Evolutionary conservation across 1,140 invertebrate genomes (phyloP).

Genomic region (Ganaspis sp.): DNA sequence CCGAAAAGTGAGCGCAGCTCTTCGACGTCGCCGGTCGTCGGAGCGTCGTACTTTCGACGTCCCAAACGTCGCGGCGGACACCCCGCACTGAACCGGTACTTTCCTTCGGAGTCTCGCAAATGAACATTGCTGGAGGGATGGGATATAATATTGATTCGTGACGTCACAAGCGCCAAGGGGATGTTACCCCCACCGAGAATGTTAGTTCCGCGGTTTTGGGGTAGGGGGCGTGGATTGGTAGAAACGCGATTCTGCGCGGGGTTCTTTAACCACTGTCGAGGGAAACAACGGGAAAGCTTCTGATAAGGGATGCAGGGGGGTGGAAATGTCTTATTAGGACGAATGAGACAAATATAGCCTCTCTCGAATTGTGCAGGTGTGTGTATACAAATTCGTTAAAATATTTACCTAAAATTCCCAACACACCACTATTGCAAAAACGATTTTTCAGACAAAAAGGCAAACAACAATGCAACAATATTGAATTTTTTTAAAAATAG

Average conservation of each 20-base stretch:
- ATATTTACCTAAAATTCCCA: neutral
- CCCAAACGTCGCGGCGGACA: constrained; percentile 71
- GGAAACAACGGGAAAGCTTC: constrained; percentile 39
- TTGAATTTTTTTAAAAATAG: too few relatives aligned
- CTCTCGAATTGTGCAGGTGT: neutral
- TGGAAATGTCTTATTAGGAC: constrained; percentile 14
- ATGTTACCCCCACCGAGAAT: constrained; percentile 54
- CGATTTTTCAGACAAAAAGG: too few relatives aligned
- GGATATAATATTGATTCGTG: constrained; percentile 72
- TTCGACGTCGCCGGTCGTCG: constrained; percentile 59
- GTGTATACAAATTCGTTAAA: neutral
- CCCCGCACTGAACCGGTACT: constrained; percentile 71
- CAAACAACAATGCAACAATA: too few relatives aligned
- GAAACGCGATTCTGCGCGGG: constrained; percentile 61
- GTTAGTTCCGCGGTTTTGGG: constrained; percentile 43
- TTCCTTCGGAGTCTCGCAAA: constrained; percentile 55
- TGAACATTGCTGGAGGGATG: constrained; percentile 46
- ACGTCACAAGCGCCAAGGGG: constrained; percentile 63
- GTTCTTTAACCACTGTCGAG: constrained; percentile 19
- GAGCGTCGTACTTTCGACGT: constrained; percentile 65
- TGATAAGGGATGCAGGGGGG: constrained; percentile 42
- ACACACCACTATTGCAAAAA: too few relatives aligned
- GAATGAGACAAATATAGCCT: neutral
- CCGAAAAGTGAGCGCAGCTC: constrained; percentile 38
- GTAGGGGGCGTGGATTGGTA: constrained; percentile 66